Percentiles rank a stretch among this genome's conserved stretches.
Conservation (phyloP, 1,140 invertebrate species). For the Drosophila pachea region DNA sequence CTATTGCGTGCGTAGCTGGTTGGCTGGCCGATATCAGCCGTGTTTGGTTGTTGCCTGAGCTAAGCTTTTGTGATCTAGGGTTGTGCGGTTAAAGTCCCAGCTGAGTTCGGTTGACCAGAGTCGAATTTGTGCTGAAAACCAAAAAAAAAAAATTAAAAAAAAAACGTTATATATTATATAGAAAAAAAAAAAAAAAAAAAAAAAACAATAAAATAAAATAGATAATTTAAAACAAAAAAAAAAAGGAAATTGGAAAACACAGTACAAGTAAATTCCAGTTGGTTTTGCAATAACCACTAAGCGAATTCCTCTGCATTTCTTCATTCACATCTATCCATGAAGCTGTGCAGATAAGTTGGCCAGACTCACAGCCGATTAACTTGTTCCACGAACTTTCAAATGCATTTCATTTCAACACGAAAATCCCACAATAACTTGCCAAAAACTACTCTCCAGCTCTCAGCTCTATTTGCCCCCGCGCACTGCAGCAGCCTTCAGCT, state of each 20-base stretch:
- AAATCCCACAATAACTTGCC: slow-evolving; percentile 58
- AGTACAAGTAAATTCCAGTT: background rate
- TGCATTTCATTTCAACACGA: slow-evolving; percentile 53
- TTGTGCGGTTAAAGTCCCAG: slow-evolving; percentile 34
- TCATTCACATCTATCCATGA: slow-evolving; percentile 7
- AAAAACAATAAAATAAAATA: background rate
- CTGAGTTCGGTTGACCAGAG: slow-evolving; percentile 15
- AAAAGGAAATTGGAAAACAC: background rate
- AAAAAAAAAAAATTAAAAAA: background rate
- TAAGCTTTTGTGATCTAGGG: slow-evolving; percentile 29
- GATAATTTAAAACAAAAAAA: background rate
- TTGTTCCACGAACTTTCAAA: slow-evolving; percentile 71
- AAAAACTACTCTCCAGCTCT: slow-evolving; percentile 50
- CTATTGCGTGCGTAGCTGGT: too few relatives aligned
- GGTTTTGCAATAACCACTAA: too few relatives aligned
- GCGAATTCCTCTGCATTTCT: too few relatives aligned
- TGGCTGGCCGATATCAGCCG: background rate
- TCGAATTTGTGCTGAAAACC: slow-evolving; percentile 19
- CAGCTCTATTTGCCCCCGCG: slow-evolving; percentile 9
- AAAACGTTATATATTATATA: background rate
- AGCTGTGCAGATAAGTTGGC: slow-evolving; percentile 2
- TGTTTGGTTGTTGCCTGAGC: slow-evolving; percentile 17
- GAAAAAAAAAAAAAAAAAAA: background rate
- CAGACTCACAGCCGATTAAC: slow-evolving; percentile 61
- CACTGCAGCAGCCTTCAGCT: slow-evolving; percentile 6